Evolutionary conservation across 2,113 vertebrate species (phyloP).

Genomic region (Hyla sarda): DNA sequence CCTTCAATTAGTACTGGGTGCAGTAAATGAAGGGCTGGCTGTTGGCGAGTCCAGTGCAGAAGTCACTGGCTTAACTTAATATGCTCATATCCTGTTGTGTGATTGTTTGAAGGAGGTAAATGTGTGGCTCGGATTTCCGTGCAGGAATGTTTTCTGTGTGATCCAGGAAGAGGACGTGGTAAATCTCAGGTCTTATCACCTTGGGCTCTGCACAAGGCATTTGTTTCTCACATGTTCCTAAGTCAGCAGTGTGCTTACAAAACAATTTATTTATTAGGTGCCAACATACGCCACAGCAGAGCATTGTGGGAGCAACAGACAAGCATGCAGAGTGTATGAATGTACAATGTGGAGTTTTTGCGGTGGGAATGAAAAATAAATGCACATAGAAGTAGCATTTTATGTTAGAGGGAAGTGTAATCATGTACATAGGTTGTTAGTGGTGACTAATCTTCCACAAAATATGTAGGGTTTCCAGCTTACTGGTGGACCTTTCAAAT

Average conservation of each 20-base stretch:
- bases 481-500: neutral
- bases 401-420: neutral
- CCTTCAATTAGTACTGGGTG: conserved; percentile 28
- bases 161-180: conserved; percentile 54
- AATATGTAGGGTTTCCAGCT: neutral
- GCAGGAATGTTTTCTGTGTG: conserved; percentile 56
- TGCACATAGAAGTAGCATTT: neutral
- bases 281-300: conserved; percentile 42
- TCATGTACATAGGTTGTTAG: neutral
- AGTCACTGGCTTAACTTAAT: conserved; percentile 67
- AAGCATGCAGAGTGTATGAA: neutral
- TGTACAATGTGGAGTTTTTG: conserved; percentile 22
- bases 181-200: conserved; percentile 55
- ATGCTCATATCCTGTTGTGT: conserved; percentile 65
- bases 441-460: conserved; percentile 5
- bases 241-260: conserved; percentile 24
- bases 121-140: conserved; percentile 65
- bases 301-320: conserved; percentile 9
- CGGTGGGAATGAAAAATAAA: neutral
- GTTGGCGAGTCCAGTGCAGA: conserved; percentile 38
- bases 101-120: conserved; percentile 67
- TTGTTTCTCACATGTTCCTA: conserved; percentile 42
- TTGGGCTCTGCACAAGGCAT: conserved; percentile 37
- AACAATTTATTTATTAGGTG: conserved; percentile 57
- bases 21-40: conserved; percentile 48